Evolutionary conservation across 2,888 invertebrate genomes (phyloP), one percentile per base, ranked within the genome.

Genomic region (Mactromeris polynyma): DNA sequence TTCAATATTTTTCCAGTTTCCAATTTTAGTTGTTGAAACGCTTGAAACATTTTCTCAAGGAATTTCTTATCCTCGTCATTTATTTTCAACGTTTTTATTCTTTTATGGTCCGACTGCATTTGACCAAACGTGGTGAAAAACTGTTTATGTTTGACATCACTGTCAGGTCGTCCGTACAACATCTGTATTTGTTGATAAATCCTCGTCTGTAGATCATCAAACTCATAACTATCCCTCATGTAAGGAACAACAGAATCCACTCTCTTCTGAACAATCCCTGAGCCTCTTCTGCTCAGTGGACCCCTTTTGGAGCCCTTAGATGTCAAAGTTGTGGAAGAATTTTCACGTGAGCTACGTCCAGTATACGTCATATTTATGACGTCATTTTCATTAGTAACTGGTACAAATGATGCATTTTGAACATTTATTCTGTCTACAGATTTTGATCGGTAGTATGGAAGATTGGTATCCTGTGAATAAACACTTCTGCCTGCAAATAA

Each of bases 111-210:
- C 0, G 73, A 46, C 40, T 86, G 86, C n/a, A 86, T 81, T 46
- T 81, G 51, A 17, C 77, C 86, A 21, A 86, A 81, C 4, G 86
- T 81, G 0, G 81, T 77, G 46, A 86, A 86, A 69, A 86, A 86
- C 54, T 86, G 86, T 81, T 86, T 86, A 31, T 86, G 81, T 54
- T 86, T 86, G 7, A 77, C 73, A 51, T 86, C 77, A 19, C 33
- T 46, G 54, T 86, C 86, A 14, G 86, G 81, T 54, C 69, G 69
- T 14, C 87, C 87, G 42, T 90, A 90, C 17, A 85, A 42, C 31
- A 83, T 83, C 31, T 90, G 87, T 42, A 90, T 87, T 46, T 90
- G 82, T 78, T 87, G 85, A 69, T 90, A 90, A n/a, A 87, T 85
- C 31, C 81, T 46, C 17, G 87, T 82, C 42, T 83, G 85, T 36